These are phyloP conservation scores for Reticulitermes lucifugus DNA, from an alignment of 2,888 invertebrate genomes.

Conservation along the genomic window DNA sequence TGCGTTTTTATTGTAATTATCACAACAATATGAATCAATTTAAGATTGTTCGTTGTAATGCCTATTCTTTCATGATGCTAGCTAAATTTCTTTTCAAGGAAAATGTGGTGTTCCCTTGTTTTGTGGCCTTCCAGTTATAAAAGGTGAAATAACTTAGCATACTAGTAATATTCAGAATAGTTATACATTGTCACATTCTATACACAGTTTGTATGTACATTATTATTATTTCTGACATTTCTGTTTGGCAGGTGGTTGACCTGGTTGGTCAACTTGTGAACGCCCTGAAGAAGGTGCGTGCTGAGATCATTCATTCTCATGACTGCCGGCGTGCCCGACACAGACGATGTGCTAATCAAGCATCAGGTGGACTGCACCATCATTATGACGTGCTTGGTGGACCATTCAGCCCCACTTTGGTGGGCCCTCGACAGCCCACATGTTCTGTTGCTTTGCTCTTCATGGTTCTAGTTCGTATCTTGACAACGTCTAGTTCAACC, in stretches of 20 bases:
- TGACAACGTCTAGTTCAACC: slow-evolving; percentile 36
- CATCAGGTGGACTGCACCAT: slow-evolving; percentile 66
- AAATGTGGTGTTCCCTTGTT: no score
- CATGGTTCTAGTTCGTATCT: slow-evolving; percentile 63
- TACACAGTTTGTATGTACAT: no score
- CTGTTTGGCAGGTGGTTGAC: slow-evolving; percentile 64
- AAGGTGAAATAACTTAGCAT: no score
- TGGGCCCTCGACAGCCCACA: slow-evolving; percentile 60
- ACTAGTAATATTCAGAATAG: no score
- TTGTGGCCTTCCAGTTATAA: no score
- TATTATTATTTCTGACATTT: no score
- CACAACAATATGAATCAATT: no score
- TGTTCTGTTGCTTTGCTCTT: slow-evolving; percentile 72
- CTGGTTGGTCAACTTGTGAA: slow-evolving; percentile 69
- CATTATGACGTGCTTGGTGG: slow-evolving; percentile 71
- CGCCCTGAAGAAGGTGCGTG: slow-evolving; percentile 70
- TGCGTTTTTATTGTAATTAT: no score
- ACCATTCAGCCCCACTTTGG: slow-evolving; percentile 60
- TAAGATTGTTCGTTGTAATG: no score
- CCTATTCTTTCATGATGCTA: no score
- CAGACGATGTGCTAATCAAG: slow-evolving; percentile 64
- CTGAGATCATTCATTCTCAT: slow-evolving; percentile 69
- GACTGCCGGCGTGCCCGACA: slow-evolving; percentile 68
- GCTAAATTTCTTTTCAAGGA: no score
- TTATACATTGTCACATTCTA: no score